Base-by-base conservation (phyloP, 2,888 invertebrate species). In the Blera fallax region DNA sequence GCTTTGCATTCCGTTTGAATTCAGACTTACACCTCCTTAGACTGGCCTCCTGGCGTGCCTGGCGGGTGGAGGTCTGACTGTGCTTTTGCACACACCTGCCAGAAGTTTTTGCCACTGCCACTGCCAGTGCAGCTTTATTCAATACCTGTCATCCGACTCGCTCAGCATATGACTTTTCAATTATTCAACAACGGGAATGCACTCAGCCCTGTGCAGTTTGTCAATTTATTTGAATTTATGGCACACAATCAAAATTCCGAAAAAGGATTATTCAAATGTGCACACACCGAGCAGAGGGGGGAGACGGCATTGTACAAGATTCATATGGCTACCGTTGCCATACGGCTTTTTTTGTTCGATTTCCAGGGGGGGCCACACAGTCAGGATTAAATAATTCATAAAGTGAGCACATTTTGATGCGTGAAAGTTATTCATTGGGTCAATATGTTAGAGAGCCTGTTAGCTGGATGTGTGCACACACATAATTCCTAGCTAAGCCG, bases 1-100 rank as follows among this genome's bases (percentile, higher is more conserved):
- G 89, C 87, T 90, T 88, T 87, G 70, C 82, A 81, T 81, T 88
- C 82, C 74, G 78, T 82, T 85, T 76, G 82, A 77, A 83, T 87
- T 87, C 70, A 69, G 60, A 76, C 80, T 85, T 80, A 70, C 80
- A 85, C 85, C 80, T 85, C 80, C 84, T 85, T 80, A 76, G 84
- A 85, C 76, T 72, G 65, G 24, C 65, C 56, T 60, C 62, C 64
- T n/a, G 18, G 56, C 24, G 27, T 3, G 24, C 11, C n/a, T 32
- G 27, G 29, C n/a, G 3, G 11, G 29, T 8, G 21, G 43, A 34
- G 34, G 21, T 50, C 40, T 67, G 43, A 56, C 29, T 32, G 6
- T 60, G 27, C 60, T 73, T 37, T 73, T 70, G 43, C 4, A 64
- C 50, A 65, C 84, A 84, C 84, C 84, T 80, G 84, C 4, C 29